These are phyloP conservation scores for Enteromius afrohamiltoni DNA, from an alignment of 2,797 vertebrate genomes.

Conservation along the genomic window DNA sequence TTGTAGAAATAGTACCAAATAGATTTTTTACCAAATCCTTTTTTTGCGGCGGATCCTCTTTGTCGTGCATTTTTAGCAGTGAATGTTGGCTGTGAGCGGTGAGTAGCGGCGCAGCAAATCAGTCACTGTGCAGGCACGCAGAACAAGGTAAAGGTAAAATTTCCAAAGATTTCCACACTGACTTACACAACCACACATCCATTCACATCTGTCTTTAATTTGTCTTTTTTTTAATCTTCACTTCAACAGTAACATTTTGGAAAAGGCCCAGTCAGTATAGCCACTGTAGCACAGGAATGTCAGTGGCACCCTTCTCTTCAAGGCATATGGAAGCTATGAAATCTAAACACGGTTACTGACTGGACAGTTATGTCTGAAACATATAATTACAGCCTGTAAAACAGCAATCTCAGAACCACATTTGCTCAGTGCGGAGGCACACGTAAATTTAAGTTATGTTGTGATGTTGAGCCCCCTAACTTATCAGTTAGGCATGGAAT, in stretches of 20 bases:
- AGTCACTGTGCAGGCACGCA: too few relatives aligned
- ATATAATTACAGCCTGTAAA: constrained; percentile 38
- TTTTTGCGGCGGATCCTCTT: too few relatives aligned
- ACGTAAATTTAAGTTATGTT: constrained; percentile 12
- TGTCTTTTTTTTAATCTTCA: constrained; percentile 34
- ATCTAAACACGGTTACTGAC: constrained; percentile 22
- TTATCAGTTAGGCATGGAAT: background rate
- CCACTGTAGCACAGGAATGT: constrained; percentile 46
- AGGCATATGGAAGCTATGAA: constrained; percentile 43
- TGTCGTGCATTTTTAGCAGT: too few relatives aligned
- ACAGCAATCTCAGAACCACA: background rate
- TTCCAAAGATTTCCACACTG: too few relatives aligned
- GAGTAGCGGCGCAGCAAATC: too few relatives aligned
- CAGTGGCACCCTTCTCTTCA: constrained; percentile 45
- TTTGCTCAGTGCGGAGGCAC: background rate
- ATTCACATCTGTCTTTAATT: constrained; percentile 72
- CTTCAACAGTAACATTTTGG: constrained; percentile 60
- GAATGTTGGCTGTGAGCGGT: too few relatives aligned
- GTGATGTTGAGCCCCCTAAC: background rate
- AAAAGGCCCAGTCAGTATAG: constrained; percentile 40
- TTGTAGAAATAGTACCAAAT: too few relatives aligned
- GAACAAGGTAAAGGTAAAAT: too few relatives aligned
- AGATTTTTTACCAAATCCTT: too few relatives aligned
- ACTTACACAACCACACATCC: background rate
- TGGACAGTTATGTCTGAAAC: constrained; percentile 36